Base-by-base conservation (phyloP, 1,140 invertebrate genomes). In the Marisa cornuarietis region DNA sequence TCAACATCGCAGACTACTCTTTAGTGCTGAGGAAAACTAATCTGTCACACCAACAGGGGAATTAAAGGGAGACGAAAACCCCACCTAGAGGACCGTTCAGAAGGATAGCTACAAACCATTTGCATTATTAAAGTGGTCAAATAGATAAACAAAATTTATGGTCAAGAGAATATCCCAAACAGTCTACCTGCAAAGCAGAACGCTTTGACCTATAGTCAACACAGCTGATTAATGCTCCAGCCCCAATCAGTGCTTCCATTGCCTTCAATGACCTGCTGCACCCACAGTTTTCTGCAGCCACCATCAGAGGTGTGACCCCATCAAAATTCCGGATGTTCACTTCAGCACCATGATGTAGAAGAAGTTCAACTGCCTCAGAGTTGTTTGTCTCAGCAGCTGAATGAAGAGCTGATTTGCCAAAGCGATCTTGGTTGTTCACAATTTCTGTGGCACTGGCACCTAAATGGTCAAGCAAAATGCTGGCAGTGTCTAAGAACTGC, bases 391-490 rank as follows among this genome's bases (percentile, higher is more conserved):
- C 80, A 4, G 82, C 83, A 26, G 83, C 84, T 49, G 76, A 73
- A 65, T 85, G 84, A 42, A 85, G 65, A n/a, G 79, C 71, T 9
- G 78, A 79, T 62, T 83, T 84, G 9, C 84, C 84, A 61, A 79
- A 84, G 49, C 74, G 80, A 79, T 85, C 84, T n/a, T 80, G 71
- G 24, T 79, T 78, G 52, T 85, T 74, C 20, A 83, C 73, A 18
- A 83, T 68, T 10, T 63, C 54, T 18, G 79, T 72, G 20, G 76
- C 69, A 16, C 77, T 62, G 2, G 51, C 26, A n/a, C 82, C 75
- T n/a, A 85, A 42, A n/a, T 83, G 74, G 14, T 68, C 76, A 14
- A 77, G 22, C 6, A 77, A 5, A 63, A 95, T 95, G 7, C 92
- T 95, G 14, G 72, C 83, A 42, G 83, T 81, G 22, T 85, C 83